Conservation (phyloP, 2,113 vertebrate species). For the Myiopsitta monachus region DNA sequence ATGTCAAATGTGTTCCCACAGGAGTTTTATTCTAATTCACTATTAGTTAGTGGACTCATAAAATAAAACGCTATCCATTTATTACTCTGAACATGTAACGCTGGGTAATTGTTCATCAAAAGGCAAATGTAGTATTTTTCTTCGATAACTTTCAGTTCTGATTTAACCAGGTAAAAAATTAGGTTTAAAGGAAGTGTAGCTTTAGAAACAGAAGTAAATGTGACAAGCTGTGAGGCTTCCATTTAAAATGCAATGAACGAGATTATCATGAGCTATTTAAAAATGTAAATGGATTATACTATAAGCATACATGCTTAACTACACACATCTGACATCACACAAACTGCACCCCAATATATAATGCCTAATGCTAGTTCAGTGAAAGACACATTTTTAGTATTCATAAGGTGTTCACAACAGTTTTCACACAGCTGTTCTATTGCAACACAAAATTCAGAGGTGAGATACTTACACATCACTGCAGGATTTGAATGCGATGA, state of each 20-base stretch:
- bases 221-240: neutral
- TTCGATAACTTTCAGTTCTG: slow-evolving; percentile 28
- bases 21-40: slow-evolving; percentile 71
- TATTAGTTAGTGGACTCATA: slow-evolving; percentile 65
- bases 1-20: slow-evolving; percentile 60
- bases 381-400: neutral
- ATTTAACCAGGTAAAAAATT: neutral
- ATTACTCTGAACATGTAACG: slow-evolving; percentile 43
- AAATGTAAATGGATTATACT: neutral
- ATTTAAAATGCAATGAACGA: neutral
- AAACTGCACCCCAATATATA: neutral
- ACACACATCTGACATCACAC: neutral
- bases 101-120: slow-evolving; percentile 54
- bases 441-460: slow-evolving; percentile 19
- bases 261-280: neutral
- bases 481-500: neutral
- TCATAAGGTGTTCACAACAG: neutral
- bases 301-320: neutral
- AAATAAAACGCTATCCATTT: slow-evolving; percentile 64
- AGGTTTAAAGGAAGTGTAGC: neutral
- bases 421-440: slow-evolving; percentile 4
- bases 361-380: neutral
- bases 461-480: slow-evolving; percentile 18
- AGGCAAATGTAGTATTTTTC: slow-evolving; percentile 13
- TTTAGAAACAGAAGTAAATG: slow-evolving; percentile 28